Evolutionary conservation across 2,888 invertebrate species (phyloP).

Genomic region (Galeruca laticollis): DNA sequence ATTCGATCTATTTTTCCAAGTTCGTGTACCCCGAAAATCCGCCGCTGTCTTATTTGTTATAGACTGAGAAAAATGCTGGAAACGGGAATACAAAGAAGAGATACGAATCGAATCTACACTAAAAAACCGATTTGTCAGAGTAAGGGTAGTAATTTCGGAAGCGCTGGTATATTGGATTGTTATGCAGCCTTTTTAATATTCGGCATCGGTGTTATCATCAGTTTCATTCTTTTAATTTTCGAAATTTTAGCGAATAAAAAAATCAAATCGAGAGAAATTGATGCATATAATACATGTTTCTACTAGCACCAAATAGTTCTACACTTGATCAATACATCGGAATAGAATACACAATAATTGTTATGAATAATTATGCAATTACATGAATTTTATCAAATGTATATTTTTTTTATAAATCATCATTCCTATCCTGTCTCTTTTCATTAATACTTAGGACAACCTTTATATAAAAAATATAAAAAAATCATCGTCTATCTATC

Average conservation of each 20-base stretch:
- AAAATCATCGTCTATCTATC: too few species aligned
- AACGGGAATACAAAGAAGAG: conserved; percentile 71
- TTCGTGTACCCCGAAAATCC: too few species aligned
- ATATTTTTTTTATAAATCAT: too few species aligned
- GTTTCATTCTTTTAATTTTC: conserved; percentile 37
- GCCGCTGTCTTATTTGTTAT: neutral
- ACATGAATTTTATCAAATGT: too few species aligned
- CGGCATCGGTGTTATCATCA: conserved; percentile 43
- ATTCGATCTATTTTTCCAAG: too few species aligned
- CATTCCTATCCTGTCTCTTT: too few species aligned
- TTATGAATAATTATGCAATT: too few species aligned
- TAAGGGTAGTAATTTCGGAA: conserved; percentile 72
- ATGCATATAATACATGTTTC: neutral
- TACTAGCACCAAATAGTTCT: too few species aligned
- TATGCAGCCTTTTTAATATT: conserved; percentile 67
- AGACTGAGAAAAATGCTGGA: conserved; percentile 67
- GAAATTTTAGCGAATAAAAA: conserved; percentile 36
- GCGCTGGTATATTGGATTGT: conserved; percentile 72
- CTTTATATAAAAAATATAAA: too few species aligned
- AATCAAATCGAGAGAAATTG: neutral
- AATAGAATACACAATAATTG: too few species aligned
- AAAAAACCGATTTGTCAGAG: conserved; percentile 73
- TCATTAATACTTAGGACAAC: too few species aligned
- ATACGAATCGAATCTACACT: conserved; percentile 70
- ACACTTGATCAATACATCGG: too few species aligned